Evolutionary conservation across 2,113 vertebrate genomes (phyloP), one percentile per base, ranked within the genome.

Genomic region (Alaudala cheleensis): DNA sequence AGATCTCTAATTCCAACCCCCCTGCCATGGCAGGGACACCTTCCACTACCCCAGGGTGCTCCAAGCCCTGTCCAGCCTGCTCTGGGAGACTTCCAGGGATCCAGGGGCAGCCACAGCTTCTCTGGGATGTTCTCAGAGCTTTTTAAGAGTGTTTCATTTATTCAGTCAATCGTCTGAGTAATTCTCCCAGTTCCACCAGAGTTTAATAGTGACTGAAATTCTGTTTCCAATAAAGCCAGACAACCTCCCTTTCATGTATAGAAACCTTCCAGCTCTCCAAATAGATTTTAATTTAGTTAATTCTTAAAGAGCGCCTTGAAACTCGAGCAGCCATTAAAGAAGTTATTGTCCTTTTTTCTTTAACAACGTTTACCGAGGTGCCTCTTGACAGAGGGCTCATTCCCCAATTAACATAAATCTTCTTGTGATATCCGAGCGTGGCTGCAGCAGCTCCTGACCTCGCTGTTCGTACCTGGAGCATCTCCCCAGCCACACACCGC

Each of bases 261-360:
- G 65, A 92, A 94, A 50, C 40, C 88, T 90, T 37, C 60, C 61
- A 42, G 88, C 65, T 67, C 94, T 90, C 92, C 74, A 90, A 93
- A 96, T 6, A 90, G 69, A 77, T 60, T 47, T 92, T 92, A 86
- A 95, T 92, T 93, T 51, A 94, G 93, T 94, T 96, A 94, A 95
- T 92, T 91, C 92, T 78, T 67, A 67, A 93, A 93, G 64, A 84
- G 40, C 1, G 47, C 77, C 88, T 96, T 94, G 93, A 93, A 96
- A 95, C 79, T 81, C 31, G 72, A 93, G 65, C 86, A 90, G 87
- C 84, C 80, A 83, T 90, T 94, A 90, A 86, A 92, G 76, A 90
- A 90, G 49, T 86, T 83, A 94, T 69, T 90, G 85, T 94, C 65
- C 53, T 71, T 94, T 78, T 87, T 71, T 37, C 81, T 31, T 16